Percentiles rank a stretch among this genome's conserved stretches.
Conservation (phyloP, 2,797 vertebrate species). For the Phataginus tricuspis region DNA sequence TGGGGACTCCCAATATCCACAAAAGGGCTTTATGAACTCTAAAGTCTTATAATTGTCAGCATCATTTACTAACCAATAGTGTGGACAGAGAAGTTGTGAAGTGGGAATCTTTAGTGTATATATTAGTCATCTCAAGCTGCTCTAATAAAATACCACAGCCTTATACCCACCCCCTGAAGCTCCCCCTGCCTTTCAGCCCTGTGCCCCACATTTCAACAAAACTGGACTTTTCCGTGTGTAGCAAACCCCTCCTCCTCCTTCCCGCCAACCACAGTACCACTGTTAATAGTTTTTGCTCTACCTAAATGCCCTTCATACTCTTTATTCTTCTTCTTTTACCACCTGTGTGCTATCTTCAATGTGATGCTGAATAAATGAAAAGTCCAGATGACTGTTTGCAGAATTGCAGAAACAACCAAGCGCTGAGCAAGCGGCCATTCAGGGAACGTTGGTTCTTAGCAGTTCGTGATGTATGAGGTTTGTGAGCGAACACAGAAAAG, state of each 20-base stretch:
- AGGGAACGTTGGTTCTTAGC: background rate
- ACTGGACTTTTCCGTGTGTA: too few species aligned
- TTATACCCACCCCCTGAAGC: too few species aligned
- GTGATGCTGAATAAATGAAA: slow-evolving; percentile 1
- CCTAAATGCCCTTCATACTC: too few species aligned
- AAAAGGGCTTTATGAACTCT: background rate
- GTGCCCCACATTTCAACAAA: too few species aligned
- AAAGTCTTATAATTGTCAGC: background rate
- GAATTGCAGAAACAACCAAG: background rate
- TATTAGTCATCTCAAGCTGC: background rate
- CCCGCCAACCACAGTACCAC: too few species aligned
- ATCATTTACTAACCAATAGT: background rate
- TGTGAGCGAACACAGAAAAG: background rate
- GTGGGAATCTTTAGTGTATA: background rate
- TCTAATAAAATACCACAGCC: background rate
- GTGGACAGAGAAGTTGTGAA: background rate
- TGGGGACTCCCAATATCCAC: background rate
- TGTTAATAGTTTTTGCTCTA: too few species aligned
- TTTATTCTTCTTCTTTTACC: too few species aligned
- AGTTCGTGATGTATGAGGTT: background rate
- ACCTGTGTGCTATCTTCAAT: background rate
- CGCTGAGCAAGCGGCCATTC: background rate
- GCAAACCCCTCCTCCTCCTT: too few species aligned
- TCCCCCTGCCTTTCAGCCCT: too few species aligned
- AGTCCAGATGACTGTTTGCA: background rate